phyloP scores from a whole-genome alignment of 1,140 invertebrate genomes.

The Doryteuthis pealeii region DNA sequence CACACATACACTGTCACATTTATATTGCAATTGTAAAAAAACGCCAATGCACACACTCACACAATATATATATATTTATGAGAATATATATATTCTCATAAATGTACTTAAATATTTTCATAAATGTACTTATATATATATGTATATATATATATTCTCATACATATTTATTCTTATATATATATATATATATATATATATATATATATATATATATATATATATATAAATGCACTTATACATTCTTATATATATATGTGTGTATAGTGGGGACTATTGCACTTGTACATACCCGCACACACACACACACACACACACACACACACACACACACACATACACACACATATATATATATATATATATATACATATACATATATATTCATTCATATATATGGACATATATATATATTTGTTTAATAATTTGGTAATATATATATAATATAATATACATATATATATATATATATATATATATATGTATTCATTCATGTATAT shows the following conservation, averaged over 20 bases:
- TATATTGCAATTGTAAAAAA: neutral
- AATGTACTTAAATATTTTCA: neutral
- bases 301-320: neutral
- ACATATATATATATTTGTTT: constrained; percentile 12
- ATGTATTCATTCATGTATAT: neutral
- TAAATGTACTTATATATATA: neutral
- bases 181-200: neutral
- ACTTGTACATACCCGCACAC: neutral
- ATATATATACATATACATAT: constrained; percentile 12
- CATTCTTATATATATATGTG: constrained; percentile 11
- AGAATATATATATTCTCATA: neutral
- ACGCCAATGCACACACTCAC: neutral
- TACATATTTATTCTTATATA: neutral
- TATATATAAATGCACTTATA: neutral
- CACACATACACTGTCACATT: neutral
- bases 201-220: constrained; percentile 4
- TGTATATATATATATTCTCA: neutral
- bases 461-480: constrained; percentile 4
- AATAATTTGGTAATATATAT: neutral
- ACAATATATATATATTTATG: neutral
- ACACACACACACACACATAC: neutral
- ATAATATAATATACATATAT: too few species aligned
- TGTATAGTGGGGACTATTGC: neutral
- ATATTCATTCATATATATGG: neutral
- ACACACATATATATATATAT: constrained; percentile 11